A percentile compares a stretch with the other conserved stretches of the same genome.
Conservation (phyloP, 1,140 invertebrate species). For the Sesamia nonagrioides region DNA sequence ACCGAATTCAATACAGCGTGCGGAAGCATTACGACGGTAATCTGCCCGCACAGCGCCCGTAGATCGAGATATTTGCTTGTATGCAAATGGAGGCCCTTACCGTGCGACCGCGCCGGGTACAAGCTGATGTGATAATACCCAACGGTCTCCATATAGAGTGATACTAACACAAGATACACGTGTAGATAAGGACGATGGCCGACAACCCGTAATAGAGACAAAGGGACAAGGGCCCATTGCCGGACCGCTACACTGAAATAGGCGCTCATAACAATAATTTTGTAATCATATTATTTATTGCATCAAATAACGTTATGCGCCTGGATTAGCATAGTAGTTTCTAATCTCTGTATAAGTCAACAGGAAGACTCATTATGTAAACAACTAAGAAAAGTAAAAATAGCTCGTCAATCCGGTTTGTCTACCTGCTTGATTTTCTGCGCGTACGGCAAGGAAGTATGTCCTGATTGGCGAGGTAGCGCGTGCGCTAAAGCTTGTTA, state of each 20-base stretch:
- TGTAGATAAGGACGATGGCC: slow-evolving; percentile 76
- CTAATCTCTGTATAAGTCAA: slow-evolving; percentile 60
- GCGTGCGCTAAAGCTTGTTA: slow-evolving; percentile 52
- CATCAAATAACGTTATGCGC: slow-evolving; percentile 46
- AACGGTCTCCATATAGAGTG: slow-evolving; percentile 80
- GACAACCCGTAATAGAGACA: slow-evolving; percentile 76
- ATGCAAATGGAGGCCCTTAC: slow-evolving; percentile 83
- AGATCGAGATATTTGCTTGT: slow-evolving; percentile 85
- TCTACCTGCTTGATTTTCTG: slow-evolving; percentile 65
- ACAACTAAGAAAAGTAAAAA: slow-evolving; percentile 68
- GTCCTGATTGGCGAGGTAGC: slow-evolving; percentile 47
- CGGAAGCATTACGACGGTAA: slow-evolving; percentile 77
- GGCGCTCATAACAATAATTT: slow-evolving; percentile 60
- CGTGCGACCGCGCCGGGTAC: slow-evolving; percentile 72
- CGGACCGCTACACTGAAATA: slow-evolving; percentile 50
- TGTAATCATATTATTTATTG: slow-evolving; percentile 63
- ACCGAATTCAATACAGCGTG: slow-evolving; percentile 80
- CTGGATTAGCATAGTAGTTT: slow-evolving; percentile 52
- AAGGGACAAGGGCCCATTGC: slow-evolving; percentile 72
- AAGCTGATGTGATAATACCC: slow-evolving; percentile 83
- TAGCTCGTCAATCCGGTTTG: slow-evolving; percentile 70
- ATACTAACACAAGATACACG: slow-evolving; percentile 77
- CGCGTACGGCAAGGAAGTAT: slow-evolving; percentile 34
- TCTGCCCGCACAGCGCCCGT: slow-evolving; percentile 68
- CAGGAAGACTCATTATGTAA: slow-evolving; percentile 67